A percentile compares a stretch with the other conserved stretches of the same genome.
phyloP scores from a whole-genome alignment of 2,797 vertebrate genomes.

The Periparus ater region DNA sequence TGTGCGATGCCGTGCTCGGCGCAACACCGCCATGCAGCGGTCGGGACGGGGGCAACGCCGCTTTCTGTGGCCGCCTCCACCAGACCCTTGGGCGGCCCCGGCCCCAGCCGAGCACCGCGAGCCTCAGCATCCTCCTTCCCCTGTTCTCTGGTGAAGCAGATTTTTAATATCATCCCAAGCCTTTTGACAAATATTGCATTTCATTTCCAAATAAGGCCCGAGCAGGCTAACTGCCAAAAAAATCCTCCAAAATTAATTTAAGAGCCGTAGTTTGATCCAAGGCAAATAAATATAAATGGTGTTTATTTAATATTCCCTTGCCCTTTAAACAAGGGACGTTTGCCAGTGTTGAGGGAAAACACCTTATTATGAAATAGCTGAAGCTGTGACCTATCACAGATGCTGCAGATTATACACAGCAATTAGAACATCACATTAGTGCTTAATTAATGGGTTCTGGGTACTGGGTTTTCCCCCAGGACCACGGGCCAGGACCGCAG shows the following conservation, averaged over 20 bases:
- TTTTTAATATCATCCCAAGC: not conserved
- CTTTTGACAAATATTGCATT: slow-evolving; percentile 30
- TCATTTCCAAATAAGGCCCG: slow-evolving; percentile 19
- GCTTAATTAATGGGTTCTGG: not conserved
- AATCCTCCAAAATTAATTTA: slow-evolving; percentile 15
- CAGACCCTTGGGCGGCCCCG: not conserved
- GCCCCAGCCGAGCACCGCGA: no score
- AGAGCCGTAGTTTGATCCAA: not conserved
- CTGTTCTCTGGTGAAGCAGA: accelerated
- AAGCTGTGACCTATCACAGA: not conserved
- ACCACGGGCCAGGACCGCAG: not conserved
- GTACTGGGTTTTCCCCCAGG: not conserved
- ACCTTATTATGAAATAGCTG: not conserved
- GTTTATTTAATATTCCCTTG: slow-evolving; percentile 32
- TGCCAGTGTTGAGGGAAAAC: slow-evolving; percentile 7
- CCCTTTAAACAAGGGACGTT: slow-evolving; percentile 28
- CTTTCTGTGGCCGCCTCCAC: accelerated
- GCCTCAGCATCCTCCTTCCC: not conserved
- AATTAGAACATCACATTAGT: not conserved
- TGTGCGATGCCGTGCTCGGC: not conserved
- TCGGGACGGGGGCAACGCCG: not conserved
- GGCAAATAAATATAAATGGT: slow-evolving; percentile 42
- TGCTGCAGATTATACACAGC: not conserved
- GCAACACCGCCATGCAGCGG: slow-evolving; percentile 75
- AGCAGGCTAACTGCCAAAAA: slow-evolving; percentile 19